Conservation (phyloP, 1,140 invertebrate genomes). For the Diachasmimorpha longicaudata region DNA sequence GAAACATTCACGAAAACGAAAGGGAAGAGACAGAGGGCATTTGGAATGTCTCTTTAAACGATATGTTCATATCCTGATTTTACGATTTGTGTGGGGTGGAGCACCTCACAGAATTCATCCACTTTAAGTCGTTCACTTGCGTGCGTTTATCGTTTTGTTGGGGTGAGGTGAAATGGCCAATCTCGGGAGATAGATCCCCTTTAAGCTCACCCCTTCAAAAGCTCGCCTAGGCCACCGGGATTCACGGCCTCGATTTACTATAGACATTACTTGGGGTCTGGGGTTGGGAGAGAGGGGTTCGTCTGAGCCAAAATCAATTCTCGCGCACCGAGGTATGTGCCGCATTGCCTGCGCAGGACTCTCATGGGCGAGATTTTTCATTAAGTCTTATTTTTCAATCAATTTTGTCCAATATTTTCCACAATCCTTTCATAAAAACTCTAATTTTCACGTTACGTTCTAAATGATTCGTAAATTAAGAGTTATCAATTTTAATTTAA, state of each 20-base stretch:
- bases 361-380: no score
- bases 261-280: slow-evolving; percentile 8
- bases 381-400: no score
- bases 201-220: slow-evolving; percentile 9
- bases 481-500: no score
- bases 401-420: no score
- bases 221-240: slow-evolving; percentile 19
- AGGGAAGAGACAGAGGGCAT: slow-evolving; percentile 5
- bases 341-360: neutral
- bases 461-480: no score
- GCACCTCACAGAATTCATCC: neutral
- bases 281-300: neutral
- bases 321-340: neutral
- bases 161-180: neutral
- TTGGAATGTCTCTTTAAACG: slow-evolving; percentile 12
- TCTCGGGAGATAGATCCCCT: slow-evolving; percentile 13
- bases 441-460: no score
- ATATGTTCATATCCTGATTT: slow-evolving; percentile 22
- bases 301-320: slow-evolving; percentile 40
- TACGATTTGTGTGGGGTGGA: neutral
- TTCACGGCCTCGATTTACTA: slow-evolving; percentile 31
- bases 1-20: slow-evolving; percentile 13
- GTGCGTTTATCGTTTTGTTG: neutral
- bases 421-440: no score
- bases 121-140: slow-evolving; percentile 7